A percentile compares a stretch with the other conserved stretches of the same genome.
Conservation (phyloP, 2,113 vertebrate species). For the Heterotilapia buettikoferi region DNA sequence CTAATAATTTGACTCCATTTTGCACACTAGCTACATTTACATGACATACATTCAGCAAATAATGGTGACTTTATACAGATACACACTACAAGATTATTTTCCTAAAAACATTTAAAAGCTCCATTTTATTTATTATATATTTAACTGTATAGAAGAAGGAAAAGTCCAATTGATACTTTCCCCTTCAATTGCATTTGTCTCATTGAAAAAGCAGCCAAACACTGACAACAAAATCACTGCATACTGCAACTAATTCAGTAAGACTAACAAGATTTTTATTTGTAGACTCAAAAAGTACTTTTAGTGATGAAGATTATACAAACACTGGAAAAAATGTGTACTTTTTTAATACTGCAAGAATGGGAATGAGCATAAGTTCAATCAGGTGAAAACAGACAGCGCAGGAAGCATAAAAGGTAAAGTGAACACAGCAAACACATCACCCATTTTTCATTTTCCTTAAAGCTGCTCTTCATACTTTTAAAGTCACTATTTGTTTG, state of each 20-base stretch:
- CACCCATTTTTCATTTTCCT: background rate
- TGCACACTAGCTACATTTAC: background rate
- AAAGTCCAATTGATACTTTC: background rate
- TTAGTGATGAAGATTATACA: background rate
- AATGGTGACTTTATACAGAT: background rate
- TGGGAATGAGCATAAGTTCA: background rate
- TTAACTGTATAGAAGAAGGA: background rate
- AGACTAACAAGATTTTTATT: background rate
- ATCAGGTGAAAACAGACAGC: background rate
- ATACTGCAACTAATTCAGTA: background rate
- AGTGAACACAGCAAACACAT: background rate
- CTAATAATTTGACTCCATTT: background rate
- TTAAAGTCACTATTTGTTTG: background rate
- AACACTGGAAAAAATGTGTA: background rate
- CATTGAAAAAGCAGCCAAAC: background rate
- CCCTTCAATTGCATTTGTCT: background rate
- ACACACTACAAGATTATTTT: background rate
- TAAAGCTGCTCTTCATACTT: background rate
- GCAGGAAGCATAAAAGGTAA: background rate
- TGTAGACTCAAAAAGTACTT: background rate
- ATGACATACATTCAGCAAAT: background rate
- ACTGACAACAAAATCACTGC: background rate
- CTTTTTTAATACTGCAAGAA: background rate
- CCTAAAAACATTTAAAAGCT: background rate
- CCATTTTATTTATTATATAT: background rate